A percentile compares a stretch with the other conserved stretches of the same genome.
phyloP scores from a whole-genome alignment of 2,113 vertebrate genomes.

The Vireo altiloquus region DNA sequence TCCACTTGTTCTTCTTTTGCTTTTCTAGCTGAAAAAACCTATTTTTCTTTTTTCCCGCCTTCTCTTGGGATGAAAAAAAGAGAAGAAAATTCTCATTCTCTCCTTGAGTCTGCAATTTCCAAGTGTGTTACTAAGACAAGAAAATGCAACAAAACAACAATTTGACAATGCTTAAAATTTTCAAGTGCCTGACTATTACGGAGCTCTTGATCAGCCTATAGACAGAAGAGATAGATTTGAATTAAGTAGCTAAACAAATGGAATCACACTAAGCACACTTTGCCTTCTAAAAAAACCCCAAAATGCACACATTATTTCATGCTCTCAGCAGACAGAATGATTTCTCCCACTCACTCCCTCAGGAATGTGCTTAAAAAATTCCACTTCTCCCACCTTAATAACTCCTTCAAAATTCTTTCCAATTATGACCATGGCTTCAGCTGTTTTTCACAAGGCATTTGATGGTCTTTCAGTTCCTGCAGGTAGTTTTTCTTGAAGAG shows the following conservation, averaged over 20 bases:
- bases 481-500: not conserved
- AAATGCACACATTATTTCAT: not conserved
- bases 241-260: not conserved
- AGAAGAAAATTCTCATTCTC: not conserved
- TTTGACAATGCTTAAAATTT: not conserved
- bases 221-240: not conserved
- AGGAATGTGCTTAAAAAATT: not conserved
- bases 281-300: not conserved
- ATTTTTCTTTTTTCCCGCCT: not conserved
- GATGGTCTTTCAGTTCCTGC: not conserved
- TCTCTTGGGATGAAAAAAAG: not conserved
- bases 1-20: not conserved
- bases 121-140: not conserved
- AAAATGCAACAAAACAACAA: not conserved
- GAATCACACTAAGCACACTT: not conserved
- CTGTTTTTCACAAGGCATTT: not conserved
- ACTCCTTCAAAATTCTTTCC: not conserved
- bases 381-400: not conserved
- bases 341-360: conserved; percentile 28
- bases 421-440: not conserved
- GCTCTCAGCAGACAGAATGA: not conserved
- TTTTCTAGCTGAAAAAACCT: not conserved
- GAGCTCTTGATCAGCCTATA: not conserved
- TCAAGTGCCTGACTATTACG: not conserved
- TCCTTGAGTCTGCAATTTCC: not conserved